Conservation (phyloP, 64 coral and sea anemone genomes). For the Trachythela sp. region DNA sequence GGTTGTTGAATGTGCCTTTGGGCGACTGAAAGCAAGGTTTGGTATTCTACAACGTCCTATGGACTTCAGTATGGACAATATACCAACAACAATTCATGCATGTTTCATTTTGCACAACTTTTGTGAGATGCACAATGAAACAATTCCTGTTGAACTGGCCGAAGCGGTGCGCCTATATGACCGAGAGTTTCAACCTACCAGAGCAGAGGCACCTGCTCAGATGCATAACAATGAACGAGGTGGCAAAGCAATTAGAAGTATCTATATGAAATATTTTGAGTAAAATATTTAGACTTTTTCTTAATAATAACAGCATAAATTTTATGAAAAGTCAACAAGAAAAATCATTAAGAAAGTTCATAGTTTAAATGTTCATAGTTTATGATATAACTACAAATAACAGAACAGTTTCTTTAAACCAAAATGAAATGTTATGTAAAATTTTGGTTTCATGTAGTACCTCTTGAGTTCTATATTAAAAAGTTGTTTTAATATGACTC, state of each 20-base stretch:
- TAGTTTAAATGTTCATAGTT: background rate
- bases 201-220: background rate
- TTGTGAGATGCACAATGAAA: background rate
- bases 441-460: background rate
- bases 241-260: background rate
- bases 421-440: no score
- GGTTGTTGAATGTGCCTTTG: background rate
- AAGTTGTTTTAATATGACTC: background rate
- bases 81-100: background rate
- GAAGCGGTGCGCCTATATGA: background rate
- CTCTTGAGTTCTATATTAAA: background rate
- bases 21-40: background rate
- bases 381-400: no score
- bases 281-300: background rate
- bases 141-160: background rate
- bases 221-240: background rate
- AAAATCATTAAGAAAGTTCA: background rate
- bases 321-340: background rate
- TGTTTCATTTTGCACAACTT: background rate
- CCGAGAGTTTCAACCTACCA: background rate
- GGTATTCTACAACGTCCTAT: background rate
- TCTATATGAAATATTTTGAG: background rate
- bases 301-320: background rate
- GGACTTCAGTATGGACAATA: background rate
- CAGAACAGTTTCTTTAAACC: no score